Base-by-base conservation (phyloP, 2,888 invertebrate genomes). In the Drosophila setosimentum region DNA sequence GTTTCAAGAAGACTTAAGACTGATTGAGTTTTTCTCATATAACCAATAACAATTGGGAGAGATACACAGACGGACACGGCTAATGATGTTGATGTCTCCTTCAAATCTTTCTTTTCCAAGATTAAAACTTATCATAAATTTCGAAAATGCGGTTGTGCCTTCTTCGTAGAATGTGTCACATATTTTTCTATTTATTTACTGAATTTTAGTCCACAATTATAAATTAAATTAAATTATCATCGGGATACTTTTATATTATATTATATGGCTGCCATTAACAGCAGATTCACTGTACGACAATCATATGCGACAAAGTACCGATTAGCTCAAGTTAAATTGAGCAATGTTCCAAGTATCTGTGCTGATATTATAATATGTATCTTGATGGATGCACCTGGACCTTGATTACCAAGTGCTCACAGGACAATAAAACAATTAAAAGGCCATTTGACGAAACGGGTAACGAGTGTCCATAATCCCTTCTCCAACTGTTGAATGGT, bases 341-440 rank as follows among this genome's bases (percentile, higher is more conserved):
- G 1, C 11, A 8, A 37, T 21, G 37, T 37, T 33, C n/a, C 35
- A 64, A 32, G 53, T 6, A 24, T 2, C 32, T 42, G 30, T 45
- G 10, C 32, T 45, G 45, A 11, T 62, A 48, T 11, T 58, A 61
- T 29, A 37, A 53, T 27, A 35, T 40, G 71, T 58, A 50, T 60
- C 62, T 16, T 70, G 58, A 55, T 60, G 49, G 45, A 21, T 57
- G 30, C 58, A 35, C 68, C 54, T 73, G 61, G 58, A 32, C 27
- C 33, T 55, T 66, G 66, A 63, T 69, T 54, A 27, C 35, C 60
- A 50, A 53, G 21, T 48, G 27, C 24, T 55, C 48, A 48, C 48
- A 50, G 33, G 58, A 66, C 53, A 42, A 40, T 67, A 42, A 60
- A 70, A 65, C 79, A 79, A 79, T 79, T 79, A 64, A 76, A 73